Evolutionary conservation across 2,888 invertebrate genomes (phyloP).

Genomic region (Doris montereyensis): DNA sequence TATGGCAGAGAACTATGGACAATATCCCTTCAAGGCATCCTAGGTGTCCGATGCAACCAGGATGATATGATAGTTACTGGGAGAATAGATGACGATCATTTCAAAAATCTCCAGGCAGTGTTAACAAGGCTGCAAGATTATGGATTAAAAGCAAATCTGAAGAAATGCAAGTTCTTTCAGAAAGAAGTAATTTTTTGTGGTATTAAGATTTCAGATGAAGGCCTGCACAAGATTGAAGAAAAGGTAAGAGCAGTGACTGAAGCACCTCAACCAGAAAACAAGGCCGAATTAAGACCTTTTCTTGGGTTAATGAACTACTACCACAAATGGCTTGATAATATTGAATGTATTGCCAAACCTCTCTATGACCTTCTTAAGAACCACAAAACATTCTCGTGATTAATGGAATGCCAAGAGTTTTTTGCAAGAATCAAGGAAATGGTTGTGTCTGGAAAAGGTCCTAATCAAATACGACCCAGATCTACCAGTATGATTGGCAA

Average conservation of each 20-base stretch:
- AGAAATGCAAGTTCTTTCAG: background rate
- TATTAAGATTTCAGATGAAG: background rate
- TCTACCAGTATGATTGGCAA: constrained; percentile 60
- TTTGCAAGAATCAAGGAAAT: constrained; percentile 48
- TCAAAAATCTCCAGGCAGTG: background rate
- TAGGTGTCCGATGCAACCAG: constrained; percentile 21
- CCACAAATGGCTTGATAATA: constrained; percentile 51
- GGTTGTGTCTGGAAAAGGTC: constrained; percentile 43
- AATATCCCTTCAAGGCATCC: background rate
- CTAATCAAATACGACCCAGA: constrained; percentile 55
- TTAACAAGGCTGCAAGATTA: background rate
- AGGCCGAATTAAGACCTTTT: constrained; percentile 38
- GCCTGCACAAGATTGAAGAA: constrained; percentile 17
- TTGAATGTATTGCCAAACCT: constrained; percentile 47
- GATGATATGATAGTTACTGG: constrained; percentile 21
- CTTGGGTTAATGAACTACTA: constrained; percentile 54
- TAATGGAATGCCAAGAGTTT: constrained; percentile 33
- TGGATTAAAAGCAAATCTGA: background rate
- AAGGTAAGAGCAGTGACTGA: background rate
- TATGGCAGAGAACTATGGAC: constrained; percentile 31
- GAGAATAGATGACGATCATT: constrained; percentile 4
- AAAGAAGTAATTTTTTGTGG: constrained; percentile 2
- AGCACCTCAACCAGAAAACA: constrained; percentile 31
- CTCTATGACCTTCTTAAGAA: constrained; percentile 46
- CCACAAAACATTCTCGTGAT: background rate